Conservation (phyloP, 1,140 invertebrate genomes). For the Coelopa frigida region DNA sequence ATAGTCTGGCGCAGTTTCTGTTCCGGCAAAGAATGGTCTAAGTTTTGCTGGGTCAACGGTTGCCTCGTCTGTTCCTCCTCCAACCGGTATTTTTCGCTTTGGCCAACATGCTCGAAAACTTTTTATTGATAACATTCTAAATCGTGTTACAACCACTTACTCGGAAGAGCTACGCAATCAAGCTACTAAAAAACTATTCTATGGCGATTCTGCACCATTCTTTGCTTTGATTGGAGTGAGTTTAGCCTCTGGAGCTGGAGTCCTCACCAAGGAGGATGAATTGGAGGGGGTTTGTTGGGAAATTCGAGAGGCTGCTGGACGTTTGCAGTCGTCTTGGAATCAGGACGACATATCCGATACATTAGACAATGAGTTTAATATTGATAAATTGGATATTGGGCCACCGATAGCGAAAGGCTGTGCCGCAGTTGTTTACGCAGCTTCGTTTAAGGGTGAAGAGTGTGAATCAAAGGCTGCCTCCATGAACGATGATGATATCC, state of each 20-base stretch:
- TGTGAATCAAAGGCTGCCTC: background rate
- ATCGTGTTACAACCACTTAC: slow-evolving; percentile 58
- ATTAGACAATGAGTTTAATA: slow-evolving; percentile 41
- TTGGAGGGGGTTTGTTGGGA: slow-evolving; percentile 71
- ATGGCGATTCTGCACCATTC: slow-evolving; percentile 64
- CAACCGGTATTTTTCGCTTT: slow-evolving; percentile 50
- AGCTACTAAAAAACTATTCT: slow-evolving; percentile 56
- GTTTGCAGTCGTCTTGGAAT: slow-evolving; percentile 54
- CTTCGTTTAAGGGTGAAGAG: slow-evolving; percentile 46
- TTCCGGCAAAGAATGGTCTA: background rate
- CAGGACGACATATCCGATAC: slow-evolving; percentile 46
- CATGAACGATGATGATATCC: background rate
- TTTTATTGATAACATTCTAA: slow-evolving; percentile 62
- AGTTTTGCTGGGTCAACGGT: background rate
- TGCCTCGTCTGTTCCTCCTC: slow-evolving; percentile 5
- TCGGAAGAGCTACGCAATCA: slow-evolving; percentile 55
- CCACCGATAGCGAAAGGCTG: slow-evolving; percentile 71
- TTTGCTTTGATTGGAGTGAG: slow-evolving; percentile 70
- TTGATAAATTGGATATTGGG: slow-evolving; percentile 62
- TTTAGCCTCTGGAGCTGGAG: slow-evolving; percentile 62
- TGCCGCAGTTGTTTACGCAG: slow-evolving; percentile 74
- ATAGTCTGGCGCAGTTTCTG: background rate
- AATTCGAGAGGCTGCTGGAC: slow-evolving; percentile 62
- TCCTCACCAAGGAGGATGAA: slow-evolving; percentile 73
- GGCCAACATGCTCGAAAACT: slow-evolving; percentile 54